Evolutionary conservation across 2,888 invertebrate genomes (phyloP).

Genomic region (Xanthia icteritia): DNA sequence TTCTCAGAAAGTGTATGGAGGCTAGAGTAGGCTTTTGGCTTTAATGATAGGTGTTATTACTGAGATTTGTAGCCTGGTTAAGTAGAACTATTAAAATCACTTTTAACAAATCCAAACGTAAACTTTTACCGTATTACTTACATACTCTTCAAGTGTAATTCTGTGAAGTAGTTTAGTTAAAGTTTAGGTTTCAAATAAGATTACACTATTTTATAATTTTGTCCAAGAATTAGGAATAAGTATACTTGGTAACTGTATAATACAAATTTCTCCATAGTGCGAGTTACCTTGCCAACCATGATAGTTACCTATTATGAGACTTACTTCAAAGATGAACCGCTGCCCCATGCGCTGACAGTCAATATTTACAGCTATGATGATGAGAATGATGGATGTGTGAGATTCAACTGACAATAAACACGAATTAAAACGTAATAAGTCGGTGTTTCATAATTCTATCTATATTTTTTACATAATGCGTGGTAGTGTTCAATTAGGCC

Average conservation of each 20-base stretch:
- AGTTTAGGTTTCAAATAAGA: background rate
- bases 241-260: background rate
- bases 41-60: constrained; percentile 18
- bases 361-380: constrained; percentile 28
- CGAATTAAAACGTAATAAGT: constrained; percentile 3
- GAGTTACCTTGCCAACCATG: background rate
- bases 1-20: constrained; percentile 46
- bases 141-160: background rate
- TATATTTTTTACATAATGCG: background rate
- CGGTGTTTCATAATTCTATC: background rate
- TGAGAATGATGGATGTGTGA: constrained; percentile 10
- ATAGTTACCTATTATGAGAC: constrained; percentile 1
- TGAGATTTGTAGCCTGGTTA: background rate
- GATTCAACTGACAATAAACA: constrained; percentile 1
- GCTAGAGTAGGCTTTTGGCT: constrained; percentile 22
- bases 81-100: constrained; percentile 5
- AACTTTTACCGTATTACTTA: background rate
- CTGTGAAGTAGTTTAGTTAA: background rate
- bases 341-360: constrained; percentile 1
- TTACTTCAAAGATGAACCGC: constrained; percentile 14
- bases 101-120: constrained; percentile 13
- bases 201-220: background rate
- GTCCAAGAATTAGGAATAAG: background rate
- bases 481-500: background rate
- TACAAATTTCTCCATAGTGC: background rate